Conservation (phyloP, 2,888 invertebrate species). For the Luffia ferchaultella region DNA sequence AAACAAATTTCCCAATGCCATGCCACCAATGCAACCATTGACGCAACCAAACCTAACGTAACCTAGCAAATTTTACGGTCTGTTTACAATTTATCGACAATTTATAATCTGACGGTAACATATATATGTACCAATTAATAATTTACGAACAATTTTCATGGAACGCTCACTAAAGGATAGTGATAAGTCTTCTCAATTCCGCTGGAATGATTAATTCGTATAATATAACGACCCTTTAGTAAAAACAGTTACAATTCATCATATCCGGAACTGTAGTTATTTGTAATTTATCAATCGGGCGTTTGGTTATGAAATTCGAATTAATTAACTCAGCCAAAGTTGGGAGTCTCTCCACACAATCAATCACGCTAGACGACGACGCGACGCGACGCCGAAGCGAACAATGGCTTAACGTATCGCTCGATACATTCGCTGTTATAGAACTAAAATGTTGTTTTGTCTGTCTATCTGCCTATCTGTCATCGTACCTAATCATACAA, state of each 20-base stretch:
- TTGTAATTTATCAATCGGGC: constrained; percentile 27
- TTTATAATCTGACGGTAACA: too few relatives aligned
- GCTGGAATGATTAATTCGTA: too few relatives aligned
- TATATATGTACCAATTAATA: too few relatives aligned
- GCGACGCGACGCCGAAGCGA: not conserved
- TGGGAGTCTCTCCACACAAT: constrained; percentile 13
- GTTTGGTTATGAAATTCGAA: constrained; percentile 31
- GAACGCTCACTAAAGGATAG: too few relatives aligned
- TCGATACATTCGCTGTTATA: not conserved
- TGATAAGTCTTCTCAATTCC: too few relatives aligned
- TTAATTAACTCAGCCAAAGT: constrained; percentile 25
- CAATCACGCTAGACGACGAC: constrained; percentile 11
- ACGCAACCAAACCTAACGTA: too few relatives aligned
- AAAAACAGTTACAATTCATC: constrained; percentile 9
- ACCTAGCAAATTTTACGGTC: too few relatives aligned
- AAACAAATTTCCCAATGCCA: too few relatives aligned
- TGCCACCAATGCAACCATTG: too few relatives aligned
- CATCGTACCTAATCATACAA: not conserved
- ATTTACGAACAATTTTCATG: too few relatives aligned
- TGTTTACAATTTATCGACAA: too few relatives aligned
- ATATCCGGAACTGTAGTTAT: constrained; percentile 20
- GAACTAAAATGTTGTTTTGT: not conserved
- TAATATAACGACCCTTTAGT: too few relatives aligned
- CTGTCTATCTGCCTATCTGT: not conserved
- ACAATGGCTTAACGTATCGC: not conserved